Conservation (phyloP, 2,797 vertebrate genomes). For the Eulemur rubriventer region DNA sequence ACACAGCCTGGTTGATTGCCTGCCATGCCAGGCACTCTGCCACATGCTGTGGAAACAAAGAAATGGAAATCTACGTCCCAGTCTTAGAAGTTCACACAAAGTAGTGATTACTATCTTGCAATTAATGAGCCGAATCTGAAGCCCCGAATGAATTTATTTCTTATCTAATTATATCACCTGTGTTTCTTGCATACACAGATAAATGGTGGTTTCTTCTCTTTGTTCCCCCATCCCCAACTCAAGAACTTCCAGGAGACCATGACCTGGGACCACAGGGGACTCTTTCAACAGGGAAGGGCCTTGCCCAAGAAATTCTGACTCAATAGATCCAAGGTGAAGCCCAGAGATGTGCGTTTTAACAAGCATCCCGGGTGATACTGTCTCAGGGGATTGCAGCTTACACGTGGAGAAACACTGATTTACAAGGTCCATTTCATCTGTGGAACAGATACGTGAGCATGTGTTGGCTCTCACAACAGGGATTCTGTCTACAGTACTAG, state of each 20-base stretch:
- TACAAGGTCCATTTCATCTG: background rate
- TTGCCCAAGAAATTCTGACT: background rate
- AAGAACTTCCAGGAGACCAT: background rate
- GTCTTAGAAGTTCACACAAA: background rate
- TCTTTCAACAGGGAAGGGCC: background rate
- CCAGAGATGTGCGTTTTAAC: background rate
- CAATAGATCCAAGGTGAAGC: background rate
- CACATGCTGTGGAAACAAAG: background rate
- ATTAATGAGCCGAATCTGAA: slow-evolving; percentile 30
- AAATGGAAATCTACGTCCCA: background rate
- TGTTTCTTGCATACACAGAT: background rate
- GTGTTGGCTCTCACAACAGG: background rate
- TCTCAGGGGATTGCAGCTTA: background rate
- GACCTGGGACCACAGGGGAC: background rate
- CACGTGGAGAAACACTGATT: background rate
- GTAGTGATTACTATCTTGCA: background rate
- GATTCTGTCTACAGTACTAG: background rate
- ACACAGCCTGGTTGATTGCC: background rate
- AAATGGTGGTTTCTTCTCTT: background rate
- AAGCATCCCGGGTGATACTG: background rate
- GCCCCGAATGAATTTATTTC: background rate
- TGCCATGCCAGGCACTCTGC: background rate
- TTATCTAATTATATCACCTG: slow-evolving; percentile 37
- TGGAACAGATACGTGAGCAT: background rate
- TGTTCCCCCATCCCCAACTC: background rate